Base-by-base conservation (phyloP, 2,888 invertebrate genomes). In the Pammene fasciana region DNA sequence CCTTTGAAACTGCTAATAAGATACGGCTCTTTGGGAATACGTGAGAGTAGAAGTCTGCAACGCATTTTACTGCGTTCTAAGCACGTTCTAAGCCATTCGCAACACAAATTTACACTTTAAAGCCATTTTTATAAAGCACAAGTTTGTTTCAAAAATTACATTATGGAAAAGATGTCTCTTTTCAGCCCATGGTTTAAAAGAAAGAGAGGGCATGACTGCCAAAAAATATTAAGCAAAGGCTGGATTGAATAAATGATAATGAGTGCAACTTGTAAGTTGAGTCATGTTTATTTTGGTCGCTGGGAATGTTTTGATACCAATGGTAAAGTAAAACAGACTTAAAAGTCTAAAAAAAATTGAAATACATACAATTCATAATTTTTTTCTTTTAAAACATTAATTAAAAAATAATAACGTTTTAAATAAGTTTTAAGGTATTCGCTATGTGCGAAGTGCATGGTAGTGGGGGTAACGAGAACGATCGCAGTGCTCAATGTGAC, bases 151-250 rank as follows among this genome's bases (percentile, higher is more conserved):
- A 16, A 14, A 2, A 14, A 14, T 14, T 38, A 14, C 1, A n/a
- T 16, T 14, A 14, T 55, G 34, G 26, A 13, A 11, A 52, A 10
- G 0, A 16, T 50, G 13, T 50, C 38, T 50, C 50, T 50, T 38
- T 61, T 38, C n/a, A 41, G 8, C 46, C 6, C 14, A 16, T 59
- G n/a, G 9, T 34, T 46, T 14, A 9, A 18, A 38, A 36, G 50
- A 50, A 38, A 14, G 16, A 10, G 61, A 50, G 46, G 16, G 48
- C 11, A 7, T 16, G 36, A 14, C 34, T 26, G 14, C 14, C 45
- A 46, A 60, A 60, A 59, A 45, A 14, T 56, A 16, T 16, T 16
- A 41, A 56, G 16, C 38, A 38, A n/a, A 46, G 10, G 26, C 34
- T 26, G 1, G 26, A 26, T 4, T 26, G 26, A 26, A 1, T 26